Evolutionary conservation across 2,113 vertebrate genomes (phyloP).

Genomic region (Leucopternis melanops): DNA sequence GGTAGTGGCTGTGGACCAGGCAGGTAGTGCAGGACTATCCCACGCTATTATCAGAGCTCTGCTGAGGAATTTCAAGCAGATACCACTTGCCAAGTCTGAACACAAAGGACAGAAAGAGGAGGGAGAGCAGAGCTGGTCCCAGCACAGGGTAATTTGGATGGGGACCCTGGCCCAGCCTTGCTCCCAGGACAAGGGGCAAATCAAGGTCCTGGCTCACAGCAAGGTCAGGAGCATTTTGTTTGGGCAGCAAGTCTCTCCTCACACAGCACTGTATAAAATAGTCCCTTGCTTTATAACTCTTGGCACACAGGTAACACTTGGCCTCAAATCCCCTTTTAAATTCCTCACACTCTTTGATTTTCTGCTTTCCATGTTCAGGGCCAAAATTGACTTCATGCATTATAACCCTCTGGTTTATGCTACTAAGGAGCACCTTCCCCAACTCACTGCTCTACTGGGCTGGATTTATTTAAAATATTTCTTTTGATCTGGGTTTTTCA

Average conservation of each 20-base stretch:
- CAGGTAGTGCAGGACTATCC: not conserved
- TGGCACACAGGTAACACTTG: not conserved
- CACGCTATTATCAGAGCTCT: not conserved
- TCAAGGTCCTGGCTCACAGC: not conserved
- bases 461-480: not conserved
- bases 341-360: constrained; percentile 8
- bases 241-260: not conserved
- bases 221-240: not conserved
- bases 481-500: not conserved
- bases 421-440: not conserved
- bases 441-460: not conserved
- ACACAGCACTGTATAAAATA: not conserved
- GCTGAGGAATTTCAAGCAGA: not conserved
- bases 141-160: no score
- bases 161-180: not conserved
- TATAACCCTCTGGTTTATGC: not conserved
- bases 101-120: not conserved
- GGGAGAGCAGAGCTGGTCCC: not conserved
- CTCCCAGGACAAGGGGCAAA: not conserved
- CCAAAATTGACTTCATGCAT: constrained; percentile 1
- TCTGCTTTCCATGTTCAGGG: not conserved
- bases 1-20: not conserved
- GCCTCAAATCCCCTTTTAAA: constrained; percentile 10
- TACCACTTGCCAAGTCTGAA: not conserved
- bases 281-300: not conserved